Evolutionary conservation across 2,797 vertebrate genomes (phyloP).

Genomic region (Falco naumanni): DNA sequence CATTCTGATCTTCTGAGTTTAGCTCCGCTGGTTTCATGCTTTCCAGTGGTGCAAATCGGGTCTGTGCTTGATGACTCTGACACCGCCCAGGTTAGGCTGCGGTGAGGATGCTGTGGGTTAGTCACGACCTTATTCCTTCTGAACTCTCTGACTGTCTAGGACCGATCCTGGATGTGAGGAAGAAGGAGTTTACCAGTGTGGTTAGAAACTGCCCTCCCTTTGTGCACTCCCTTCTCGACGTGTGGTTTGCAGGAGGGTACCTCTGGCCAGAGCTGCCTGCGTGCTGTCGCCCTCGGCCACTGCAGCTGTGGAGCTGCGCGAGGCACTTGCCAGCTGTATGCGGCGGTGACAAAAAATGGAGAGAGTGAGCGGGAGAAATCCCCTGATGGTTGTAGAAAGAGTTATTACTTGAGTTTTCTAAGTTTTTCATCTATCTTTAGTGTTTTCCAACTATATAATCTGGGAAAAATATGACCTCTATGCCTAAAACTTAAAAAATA

Average conservation of each 20-base stretch:
- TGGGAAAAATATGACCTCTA: background rate
- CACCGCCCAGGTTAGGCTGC: background rate
- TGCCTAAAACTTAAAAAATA: background rate
- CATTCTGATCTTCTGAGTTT: background rate
- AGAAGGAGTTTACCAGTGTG: background rate
- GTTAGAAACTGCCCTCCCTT: background rate
- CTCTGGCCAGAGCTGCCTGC: background rate
- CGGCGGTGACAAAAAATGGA: background rate
- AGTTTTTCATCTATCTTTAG: background rate
- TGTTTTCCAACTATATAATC: background rate
- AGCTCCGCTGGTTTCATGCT: background rate
- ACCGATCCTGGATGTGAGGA: background rate
- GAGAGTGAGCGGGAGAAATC: background rate
- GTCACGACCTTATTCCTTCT: background rate
- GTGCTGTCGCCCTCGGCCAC: background rate
- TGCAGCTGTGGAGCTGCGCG: background rate
- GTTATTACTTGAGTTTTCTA: background rate
- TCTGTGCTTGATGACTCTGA: background rate
- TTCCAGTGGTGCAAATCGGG: background rate
- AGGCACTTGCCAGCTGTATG: background rate
- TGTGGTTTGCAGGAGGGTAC: background rate
- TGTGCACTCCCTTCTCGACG: rapidly evolving
- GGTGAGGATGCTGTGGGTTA: background rate
- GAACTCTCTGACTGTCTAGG: background rate
- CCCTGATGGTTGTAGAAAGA: background rate